A percentile compares a stretch with the other conserved stretches of the same genome.
Evolutionary conservation across 2,113 vertebrate genomes (phyloP).

Genomic region (Natator depressus): DNA sequence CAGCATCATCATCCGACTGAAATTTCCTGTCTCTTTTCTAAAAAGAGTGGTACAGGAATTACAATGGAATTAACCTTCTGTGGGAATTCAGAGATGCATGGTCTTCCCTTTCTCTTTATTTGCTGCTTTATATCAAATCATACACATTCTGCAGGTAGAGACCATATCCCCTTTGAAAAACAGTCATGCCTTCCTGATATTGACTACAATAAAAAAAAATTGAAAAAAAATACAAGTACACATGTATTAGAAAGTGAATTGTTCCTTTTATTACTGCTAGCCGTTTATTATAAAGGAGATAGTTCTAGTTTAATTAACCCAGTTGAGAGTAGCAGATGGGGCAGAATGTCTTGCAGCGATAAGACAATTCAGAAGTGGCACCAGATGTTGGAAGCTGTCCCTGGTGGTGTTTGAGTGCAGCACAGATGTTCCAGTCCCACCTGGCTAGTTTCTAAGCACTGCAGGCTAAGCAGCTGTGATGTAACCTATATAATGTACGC

Average conservation of each 20-base stretch:
- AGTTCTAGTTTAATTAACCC: conserved; percentile 85
- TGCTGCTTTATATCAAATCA: neutral
- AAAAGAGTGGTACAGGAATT: neutral
- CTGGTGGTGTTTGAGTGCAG: conserved; percentile 87
- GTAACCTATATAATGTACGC: conserved; percentile 79
- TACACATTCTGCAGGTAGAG: neutral
- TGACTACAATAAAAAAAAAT: conserved; percentile 67
- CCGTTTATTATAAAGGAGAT: conserved; percentile 82
- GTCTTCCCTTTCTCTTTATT: neutral
- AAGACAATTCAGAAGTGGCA: conserved; percentile 85
- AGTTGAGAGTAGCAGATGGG: conserved; percentile 94
- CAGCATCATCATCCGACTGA: neutral
- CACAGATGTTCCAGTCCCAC: conserved; percentile 94
- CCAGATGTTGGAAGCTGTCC: conserved; percentile 90
- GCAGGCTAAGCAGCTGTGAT: conserved; percentile 85
- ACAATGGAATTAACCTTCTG: neutral
- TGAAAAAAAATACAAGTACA: conserved; percentile 77
- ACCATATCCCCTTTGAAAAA: conserved; percentile 46
- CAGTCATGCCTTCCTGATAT: conserved; percentile 44
- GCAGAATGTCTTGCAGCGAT: conserved; percentile 84
- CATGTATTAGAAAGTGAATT: conserved; percentile 72
- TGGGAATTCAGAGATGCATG: neutral
- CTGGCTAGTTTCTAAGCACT: conserved; percentile 84
- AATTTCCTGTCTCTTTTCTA: neutral
- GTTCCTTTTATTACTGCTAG: conserved; percentile 81